Evolutionary conservation across 2,888 invertebrate species (phyloP).

Genomic region (Caenorhabditis virilis): DNA sequence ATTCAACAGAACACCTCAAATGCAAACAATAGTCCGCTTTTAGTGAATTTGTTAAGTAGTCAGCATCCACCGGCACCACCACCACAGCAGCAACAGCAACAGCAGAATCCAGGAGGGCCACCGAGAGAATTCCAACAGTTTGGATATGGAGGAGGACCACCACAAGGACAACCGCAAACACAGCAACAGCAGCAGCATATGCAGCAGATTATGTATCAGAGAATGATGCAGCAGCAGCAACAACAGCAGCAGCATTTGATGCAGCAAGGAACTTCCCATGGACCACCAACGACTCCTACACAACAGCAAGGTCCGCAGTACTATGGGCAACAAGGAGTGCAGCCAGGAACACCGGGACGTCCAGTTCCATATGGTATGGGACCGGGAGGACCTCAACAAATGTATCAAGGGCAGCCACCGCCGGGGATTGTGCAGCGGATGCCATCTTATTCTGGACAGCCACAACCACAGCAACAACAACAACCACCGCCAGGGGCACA

Average conservation of each 20-base stretch:
- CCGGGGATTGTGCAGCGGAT: constrained; percentile 27
- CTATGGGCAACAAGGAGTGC: constrained; percentile 1
- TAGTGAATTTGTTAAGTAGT: constrained; percentile 45
- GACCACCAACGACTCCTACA: constrained; percentile 26
- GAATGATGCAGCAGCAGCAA: constrained; percentile 23
- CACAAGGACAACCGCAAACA: constrained; percentile 12
- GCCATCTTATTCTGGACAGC: constrained; percentile 22
- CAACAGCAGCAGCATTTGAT: constrained; percentile 12
- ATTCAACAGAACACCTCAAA: constrained; percentile 12
- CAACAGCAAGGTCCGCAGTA: constrained; percentile 1
- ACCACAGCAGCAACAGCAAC: constrained; percentile 23
- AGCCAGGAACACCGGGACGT: constrained; percentile 24
- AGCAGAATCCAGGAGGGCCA: constrained; percentile 29
- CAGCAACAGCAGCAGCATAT: constrained; percentile 20
- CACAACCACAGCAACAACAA: constrained; percentile 7
- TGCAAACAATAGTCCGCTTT: constrained; percentile 43
- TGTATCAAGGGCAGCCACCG: constrained; percentile 21
- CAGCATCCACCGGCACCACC: constrained; percentile 14
- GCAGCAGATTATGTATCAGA: constrained; percentile 22
- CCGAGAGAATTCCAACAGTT: constrained; percentile 12
- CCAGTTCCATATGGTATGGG: constrained; percentile 24
- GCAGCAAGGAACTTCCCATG: constrained; percentile 2
- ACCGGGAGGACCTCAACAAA: constrained; percentile 15
- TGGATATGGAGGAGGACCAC: background rate
- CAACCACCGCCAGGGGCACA: constrained; percentile 3